Evolutionary conservation across 2,888 invertebrate species (phyloP).

Genomic region (Aricia artaxerxes): DNA sequence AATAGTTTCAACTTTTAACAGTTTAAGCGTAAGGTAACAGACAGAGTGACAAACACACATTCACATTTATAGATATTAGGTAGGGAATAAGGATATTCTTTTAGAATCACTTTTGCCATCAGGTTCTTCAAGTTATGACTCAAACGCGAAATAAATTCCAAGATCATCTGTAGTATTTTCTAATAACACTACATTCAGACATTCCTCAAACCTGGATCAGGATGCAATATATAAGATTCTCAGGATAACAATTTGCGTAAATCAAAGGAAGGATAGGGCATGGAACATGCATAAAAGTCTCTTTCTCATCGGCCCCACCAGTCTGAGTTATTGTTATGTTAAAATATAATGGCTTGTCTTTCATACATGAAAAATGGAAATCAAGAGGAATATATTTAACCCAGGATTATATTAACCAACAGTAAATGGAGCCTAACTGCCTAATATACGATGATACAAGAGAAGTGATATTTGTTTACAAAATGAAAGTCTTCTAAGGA

Average conservation of each 20-base stretch:
- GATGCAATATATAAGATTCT: constrained; percentile 26
- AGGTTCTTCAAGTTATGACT: background rate
- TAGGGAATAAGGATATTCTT: background rate
- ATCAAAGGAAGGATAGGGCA: background rate
- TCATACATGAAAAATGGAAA: background rate
- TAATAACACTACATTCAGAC: constrained; percentile 16
- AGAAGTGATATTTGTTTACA: too few relatives aligned
- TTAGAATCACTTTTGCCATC: background rate
- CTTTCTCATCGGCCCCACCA: background rate
- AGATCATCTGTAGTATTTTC: constrained; percentile 22
- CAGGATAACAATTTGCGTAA: constrained; percentile 27
- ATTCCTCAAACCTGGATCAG: constrained; percentile 20
- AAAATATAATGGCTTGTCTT: background rate
- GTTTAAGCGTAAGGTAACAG: too few relatives aligned
- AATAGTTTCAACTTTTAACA: too few relatives aligned
- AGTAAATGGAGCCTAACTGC: too few relatives aligned
- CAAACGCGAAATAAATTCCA: background rate
- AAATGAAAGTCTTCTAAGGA: too few relatives aligned
- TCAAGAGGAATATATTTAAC: too few relatives aligned
- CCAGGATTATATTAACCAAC: too few relatives aligned
- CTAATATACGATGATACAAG: too few relatives aligned
- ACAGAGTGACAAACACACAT: background rate
- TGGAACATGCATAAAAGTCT: background rate
- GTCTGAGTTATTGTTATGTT: constrained; percentile 3
- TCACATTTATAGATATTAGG: background rate